Base-by-base conservation (phyloP, 2,113 vertebrate genomes). In the Anas platyrhynchos region DNA sequence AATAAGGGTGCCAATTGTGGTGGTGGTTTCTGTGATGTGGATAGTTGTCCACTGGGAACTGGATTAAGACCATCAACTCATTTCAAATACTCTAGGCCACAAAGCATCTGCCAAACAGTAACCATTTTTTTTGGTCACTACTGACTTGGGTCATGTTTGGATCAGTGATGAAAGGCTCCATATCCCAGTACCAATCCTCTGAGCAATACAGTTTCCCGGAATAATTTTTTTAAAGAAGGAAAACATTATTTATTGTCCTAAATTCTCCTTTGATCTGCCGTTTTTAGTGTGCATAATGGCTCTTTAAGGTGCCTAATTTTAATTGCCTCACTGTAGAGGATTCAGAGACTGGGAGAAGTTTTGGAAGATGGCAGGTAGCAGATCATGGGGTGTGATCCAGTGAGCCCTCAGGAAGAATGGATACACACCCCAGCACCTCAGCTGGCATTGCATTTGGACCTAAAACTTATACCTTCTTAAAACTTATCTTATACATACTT, bases 11-110 rank as follows among this genome's bases (percentile, higher is more conserved):
- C 96, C 97, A 97, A 88, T 96, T 97, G 97, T 97, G 97, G 95
- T 94, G 92, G 72, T 96, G 97, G 96, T 96, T 97, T 91, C 91
- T 97, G 91, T 97, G 97, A 97, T 97, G 97, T 97, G 97, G 97
- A 88, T 38, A 93, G 82, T 90, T 6, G 32, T 96, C 95, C 95
- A 93, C 93, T 96, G 95, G 93, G 97, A 97, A 91, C 95, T 96
- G 95, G 92, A 97, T 96, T 96, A 97, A 94, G 96, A 94, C 89
- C 95, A 96, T 95, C 96, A 91, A 93, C 90, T 94, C 87, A 87
- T 97, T 96, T 96, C 89, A 95, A 81, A 94, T 96, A 93, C 92
- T 91, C 85, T 71, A 91, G 92, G 92, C 97, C 97, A 93, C 96
- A 97, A 94, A 96, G 83, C 89, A 95, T 94, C 92, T 97, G 96